These are phyloP conservation scores for Amphiprion percula DNA, from an alignment of 2,113 vertebrate genomes.

Conservation along the genomic window DNA sequence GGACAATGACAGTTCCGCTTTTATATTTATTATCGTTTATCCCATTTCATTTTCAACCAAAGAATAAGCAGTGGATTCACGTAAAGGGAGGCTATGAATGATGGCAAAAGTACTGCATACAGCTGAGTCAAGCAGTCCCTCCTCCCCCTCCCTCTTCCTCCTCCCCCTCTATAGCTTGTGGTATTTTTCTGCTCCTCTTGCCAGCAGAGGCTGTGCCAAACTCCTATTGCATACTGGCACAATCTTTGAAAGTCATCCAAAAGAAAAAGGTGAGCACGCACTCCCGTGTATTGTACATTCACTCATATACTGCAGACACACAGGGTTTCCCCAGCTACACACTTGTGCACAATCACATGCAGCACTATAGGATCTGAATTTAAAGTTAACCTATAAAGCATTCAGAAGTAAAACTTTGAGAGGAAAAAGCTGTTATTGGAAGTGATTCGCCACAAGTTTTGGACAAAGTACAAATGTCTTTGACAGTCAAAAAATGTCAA, in stretches of 20 bases:
- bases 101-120: constrained; percentile 48
- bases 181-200: constrained; percentile 63
- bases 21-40: constrained; percentile 15
- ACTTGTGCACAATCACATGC: neutral
- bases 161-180: constrained; percentile 53
- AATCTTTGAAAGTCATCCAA: constrained; percentile 82
- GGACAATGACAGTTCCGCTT: neutral
- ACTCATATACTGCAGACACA: constrained; percentile 31
- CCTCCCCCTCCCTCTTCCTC: neutral
- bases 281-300: constrained; percentile 47
- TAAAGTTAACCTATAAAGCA: neutral
- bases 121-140: constrained; percentile 67
- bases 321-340: constrained; percentile 27
- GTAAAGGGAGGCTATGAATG: constrained; percentile 42
- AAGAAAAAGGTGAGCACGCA: constrained; percentile 67
- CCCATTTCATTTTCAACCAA: constrained; percentile 29
- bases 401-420: neutral
- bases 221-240: constrained; percentile 67
- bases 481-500: too few species aligned
- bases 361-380: neutral
- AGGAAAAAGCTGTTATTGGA: too few species aligned
- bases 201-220: constrained; percentile 72
- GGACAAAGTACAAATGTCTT: too few species aligned
- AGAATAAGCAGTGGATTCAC: constrained; percentile 24
- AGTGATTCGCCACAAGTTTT: too few species aligned